Percentiles rank a stretch among this genome's conserved stretches.
Evolutionary conservation across 2,113 vertebrate genomes (phyloP).

Genomic region (Chlamydotis undulata): DNA sequence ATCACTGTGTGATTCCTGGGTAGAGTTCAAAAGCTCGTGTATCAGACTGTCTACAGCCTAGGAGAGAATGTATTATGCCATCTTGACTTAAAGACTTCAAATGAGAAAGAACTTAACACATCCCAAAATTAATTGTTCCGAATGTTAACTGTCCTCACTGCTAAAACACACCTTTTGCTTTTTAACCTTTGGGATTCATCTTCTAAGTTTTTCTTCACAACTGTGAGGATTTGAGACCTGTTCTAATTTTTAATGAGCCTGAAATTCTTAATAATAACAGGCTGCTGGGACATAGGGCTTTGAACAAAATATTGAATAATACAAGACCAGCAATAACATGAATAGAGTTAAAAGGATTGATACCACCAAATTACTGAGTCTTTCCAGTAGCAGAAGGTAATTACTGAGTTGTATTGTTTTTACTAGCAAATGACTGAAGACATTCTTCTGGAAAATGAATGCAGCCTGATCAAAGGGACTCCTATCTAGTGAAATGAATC

Average conservation of each 20-base stretch:
- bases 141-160: not conserved
- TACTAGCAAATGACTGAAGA: not conserved
- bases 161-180: not conserved
- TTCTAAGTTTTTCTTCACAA: not conserved
- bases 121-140: not conserved
- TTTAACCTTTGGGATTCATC: not conserved
- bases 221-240: not conserved
- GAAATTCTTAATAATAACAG: not conserved
- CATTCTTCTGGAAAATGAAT: not conserved
- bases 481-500: not conserved
- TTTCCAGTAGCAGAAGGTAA: not conserved
- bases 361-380: fast-evolving
- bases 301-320: not conserved
- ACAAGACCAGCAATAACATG: not conserved
- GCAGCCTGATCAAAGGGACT: not conserved
- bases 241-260: not conserved
- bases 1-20: not conserved
- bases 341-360: not conserved
- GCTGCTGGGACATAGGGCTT: not conserved
- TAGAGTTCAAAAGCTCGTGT: not conserved
- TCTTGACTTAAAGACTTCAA: not conserved
- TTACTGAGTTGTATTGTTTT: not conserved
- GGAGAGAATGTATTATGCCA: not conserved
- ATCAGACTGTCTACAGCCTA: not conserved
- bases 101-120: not conserved